These are phyloP conservation scores for Mycalesis mineus DNA, from an alignment of 2,888 invertebrate genomes.

Conservation along the genomic window DNA sequence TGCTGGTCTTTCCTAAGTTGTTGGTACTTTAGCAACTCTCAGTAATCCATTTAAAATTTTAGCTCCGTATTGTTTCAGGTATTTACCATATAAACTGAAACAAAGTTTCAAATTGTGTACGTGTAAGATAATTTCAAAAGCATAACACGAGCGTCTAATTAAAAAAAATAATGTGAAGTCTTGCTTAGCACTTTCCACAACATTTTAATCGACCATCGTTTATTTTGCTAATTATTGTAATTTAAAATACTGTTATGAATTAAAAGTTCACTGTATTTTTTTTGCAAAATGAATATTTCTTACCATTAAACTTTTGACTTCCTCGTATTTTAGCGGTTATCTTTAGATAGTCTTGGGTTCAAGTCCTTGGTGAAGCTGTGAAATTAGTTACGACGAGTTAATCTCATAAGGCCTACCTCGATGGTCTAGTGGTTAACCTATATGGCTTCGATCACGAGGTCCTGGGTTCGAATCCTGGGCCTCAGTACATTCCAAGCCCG, in stretches of 20 bases:
- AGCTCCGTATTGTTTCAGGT: not conserved
- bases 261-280: not conserved
- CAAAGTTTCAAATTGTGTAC: constrained; percentile 7
- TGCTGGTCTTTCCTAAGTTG: not conserved
- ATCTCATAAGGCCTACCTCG: too few relatives aligned
- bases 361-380: too few relatives aligned
- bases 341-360: too few relatives aligned
- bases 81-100: constrained; percentile 6
- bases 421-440: too few relatives aligned
- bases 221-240: not conserved
- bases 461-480: too few relatives aligned
- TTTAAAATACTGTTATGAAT: not conserved
- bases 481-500: too few relatives aligned
- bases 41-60: not conserved
- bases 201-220: not conserved
- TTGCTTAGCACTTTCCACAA: not conserved
- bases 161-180: constrained; percentile 4
- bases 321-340: too few relatives aligned
- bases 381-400: too few relatives aligned
- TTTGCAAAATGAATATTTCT: too few relatives aligned
- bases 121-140: constrained; percentile 2
- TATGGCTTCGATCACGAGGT: too few relatives aligned
- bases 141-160: not conserved
- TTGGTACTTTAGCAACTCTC: not conserved
- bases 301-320: too few relatives aligned